Percentiles rank a stretch among this genome's conserved stretches.
Conservation (phyloP, 2,797 vertebrate species). For the Halcyon leucocephala region DNA sequence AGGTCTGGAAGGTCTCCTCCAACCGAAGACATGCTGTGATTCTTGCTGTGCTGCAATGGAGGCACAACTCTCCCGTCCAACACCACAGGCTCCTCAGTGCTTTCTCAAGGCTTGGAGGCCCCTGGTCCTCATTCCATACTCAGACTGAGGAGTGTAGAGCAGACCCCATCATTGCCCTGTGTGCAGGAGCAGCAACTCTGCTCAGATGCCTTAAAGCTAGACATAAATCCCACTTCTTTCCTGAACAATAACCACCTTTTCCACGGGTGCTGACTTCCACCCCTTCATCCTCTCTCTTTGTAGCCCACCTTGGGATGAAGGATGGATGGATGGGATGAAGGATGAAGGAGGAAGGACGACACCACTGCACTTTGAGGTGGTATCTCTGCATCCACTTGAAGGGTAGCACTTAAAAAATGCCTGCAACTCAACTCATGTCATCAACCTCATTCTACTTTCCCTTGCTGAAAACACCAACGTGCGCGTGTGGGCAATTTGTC, state of each 20-base stretch:
- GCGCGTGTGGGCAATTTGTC: background rate
- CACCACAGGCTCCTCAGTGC: rapidly evolving
- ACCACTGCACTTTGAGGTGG: rapidly evolving
- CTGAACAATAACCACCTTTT: background rate
- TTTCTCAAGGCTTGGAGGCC: rapidly evolving
- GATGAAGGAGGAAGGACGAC: background rate
- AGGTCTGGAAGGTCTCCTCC: too few species aligned
- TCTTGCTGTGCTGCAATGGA: rapidly evolving
- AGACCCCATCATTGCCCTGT: background rate
- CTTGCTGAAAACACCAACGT: background rate
- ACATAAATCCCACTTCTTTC: background rate
- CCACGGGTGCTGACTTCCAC: too few species aligned
- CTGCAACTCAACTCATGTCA: background rate
- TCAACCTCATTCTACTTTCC: background rate
- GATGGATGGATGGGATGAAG: too few species aligned
- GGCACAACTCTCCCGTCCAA: background rate
- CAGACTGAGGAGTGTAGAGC: background rate
- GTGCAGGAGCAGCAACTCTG: background rate
- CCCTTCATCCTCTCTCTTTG: background rate
- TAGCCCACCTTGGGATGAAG: background rate
- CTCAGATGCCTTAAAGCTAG: background rate
- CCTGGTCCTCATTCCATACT: background rate
- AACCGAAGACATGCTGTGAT: too few species aligned
- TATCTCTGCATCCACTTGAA: background rate
- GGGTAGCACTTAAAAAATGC: background rate